Conservation (phyloP, 2,113 vertebrate genomes). For the Entomyzon cyanotis region DNA sequence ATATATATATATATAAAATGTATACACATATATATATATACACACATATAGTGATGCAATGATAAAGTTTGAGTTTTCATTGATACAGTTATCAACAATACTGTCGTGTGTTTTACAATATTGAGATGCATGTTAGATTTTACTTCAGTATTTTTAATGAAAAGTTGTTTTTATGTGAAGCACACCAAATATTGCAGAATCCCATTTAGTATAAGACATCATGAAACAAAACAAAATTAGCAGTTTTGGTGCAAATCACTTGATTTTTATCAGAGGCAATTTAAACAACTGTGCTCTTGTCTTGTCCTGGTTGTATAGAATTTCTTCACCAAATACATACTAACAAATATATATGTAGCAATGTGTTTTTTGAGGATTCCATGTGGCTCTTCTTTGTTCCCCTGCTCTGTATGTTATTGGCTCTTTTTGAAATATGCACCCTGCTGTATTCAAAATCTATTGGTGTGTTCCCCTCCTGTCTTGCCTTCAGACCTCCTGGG, state of each 20-base stretch:
- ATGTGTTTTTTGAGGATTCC: too few relatives aligned
- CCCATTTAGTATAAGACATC: background rate
- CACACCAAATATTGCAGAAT: background rate
- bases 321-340: background rate
- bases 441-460: too few relatives aligned
- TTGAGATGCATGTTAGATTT: background rate
- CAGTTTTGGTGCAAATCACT: background rate
- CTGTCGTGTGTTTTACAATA: background rate
- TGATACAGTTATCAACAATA: background rate
- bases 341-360: background rate
- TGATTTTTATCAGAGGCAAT: background rate
- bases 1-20: too few relatives aligned
- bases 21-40: rapidly evolving
- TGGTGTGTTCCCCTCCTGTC: too few relatives aligned
- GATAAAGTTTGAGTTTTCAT: background rate
- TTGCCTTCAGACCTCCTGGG: too few relatives aligned
- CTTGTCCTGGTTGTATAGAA: background rate
- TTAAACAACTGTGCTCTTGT: background rate
- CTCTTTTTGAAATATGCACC: too few relatives aligned
- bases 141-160: background rate
- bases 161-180: background rate
- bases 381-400: too few relatives aligned
- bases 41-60: background rate
- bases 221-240: background rate
- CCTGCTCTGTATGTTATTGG: too few relatives aligned